Evolutionary conservation across 2,113 vertebrate genomes (phyloP), one percentile per base, ranked within the genome.

Genomic region (Myiopsitta monachus): DNA sequence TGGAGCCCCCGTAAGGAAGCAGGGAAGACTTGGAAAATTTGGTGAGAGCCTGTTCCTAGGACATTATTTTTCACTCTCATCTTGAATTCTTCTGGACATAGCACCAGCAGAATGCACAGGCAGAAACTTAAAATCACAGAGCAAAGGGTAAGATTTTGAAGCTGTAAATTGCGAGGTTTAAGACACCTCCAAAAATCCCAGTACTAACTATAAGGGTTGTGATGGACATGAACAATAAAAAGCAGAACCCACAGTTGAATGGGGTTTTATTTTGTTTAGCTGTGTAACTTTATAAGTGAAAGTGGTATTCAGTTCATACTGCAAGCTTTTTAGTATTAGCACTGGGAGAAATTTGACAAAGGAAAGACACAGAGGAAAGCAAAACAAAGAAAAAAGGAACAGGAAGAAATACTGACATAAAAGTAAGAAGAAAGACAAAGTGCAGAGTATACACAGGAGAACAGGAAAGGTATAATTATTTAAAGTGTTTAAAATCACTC

Each of bases 401-500:
- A 46, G 49, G 49, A 92, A 83, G 31, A 81, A 87, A 68, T 68
- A 54, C 46, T 83, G 70, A 67, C 38, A 80, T 66, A 70, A 86
- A 94, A 93, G 19, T 52, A 79, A 55, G 18, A 88, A 85, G 69
- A 66, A 83, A 86, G 92, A 93, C 52, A 59, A 78, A 95, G 46
- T 88, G 36, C 73, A 88, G 86, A 91, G 26, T 78, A 64, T 68
- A 62, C 43, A 64, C 43, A 76, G 73, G 62, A 79, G 64, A 87
- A 72, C 12, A 75, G 36, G 49, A 77, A 82, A 91, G 92, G 88
- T 81, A 57, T 75, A 70, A 43, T 78, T 92, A 82, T 93, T 94
- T 84, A 22, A 87, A 75, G 73, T 88, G 57, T 90, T 97, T 87
- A 78, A 87, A 92, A 84, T 78, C 44, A 81, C 46, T 63, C 69